Conservation (phyloP, 2,113 vertebrate genomes). For the Stegastes partitus region DNA sequence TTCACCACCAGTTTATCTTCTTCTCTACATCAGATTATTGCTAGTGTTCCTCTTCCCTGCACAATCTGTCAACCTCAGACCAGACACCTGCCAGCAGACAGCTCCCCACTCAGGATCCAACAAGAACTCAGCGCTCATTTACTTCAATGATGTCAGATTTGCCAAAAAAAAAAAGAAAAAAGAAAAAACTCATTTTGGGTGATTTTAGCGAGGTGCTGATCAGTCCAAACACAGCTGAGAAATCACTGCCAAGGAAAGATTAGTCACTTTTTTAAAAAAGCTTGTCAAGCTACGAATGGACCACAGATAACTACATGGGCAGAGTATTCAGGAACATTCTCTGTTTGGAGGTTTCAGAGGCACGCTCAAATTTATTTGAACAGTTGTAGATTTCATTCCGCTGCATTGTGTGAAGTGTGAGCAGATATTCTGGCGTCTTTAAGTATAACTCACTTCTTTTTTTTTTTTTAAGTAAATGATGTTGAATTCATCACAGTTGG, state of each 20-base stretch:
- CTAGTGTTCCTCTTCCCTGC: constrained; percentile 8
- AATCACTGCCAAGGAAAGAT: constrained; percentile 43
- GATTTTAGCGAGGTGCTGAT: not conserved
- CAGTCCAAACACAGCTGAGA: constrained; percentile 6
- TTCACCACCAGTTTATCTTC: constrained; percentile 32
- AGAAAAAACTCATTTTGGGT: not conserved
- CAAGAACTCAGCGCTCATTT: constrained; percentile 32
- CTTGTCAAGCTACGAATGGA: not conserved
- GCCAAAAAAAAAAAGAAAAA: constrained; percentile 10
- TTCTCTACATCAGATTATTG: constrained; percentile 25
- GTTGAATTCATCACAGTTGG: too few species aligned
- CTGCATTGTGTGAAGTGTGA: not conserved
- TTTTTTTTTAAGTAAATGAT: too few species aligned
- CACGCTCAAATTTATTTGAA: not conserved
- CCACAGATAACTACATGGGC: not conserved
- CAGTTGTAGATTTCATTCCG: not conserved
- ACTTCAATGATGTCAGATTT: constrained; percentile 63
- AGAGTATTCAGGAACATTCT: constrained; percentile 16
- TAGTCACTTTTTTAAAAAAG: constrained; percentile 1
- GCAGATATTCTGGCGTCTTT: not conserved
- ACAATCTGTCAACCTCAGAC: constrained; percentile 2
- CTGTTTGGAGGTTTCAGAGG: constrained; percentile 12
- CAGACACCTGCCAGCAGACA: constrained; percentile 10
- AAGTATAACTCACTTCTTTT: too few species aligned
- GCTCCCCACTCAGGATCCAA: constrained; percentile 57